A percentile compares a stretch with the other conserved stretches of the same genome.
Evolutionary conservation across 2,888 invertebrate species (phyloP).

Genomic region (Eupithecia inturbata): DNA sequence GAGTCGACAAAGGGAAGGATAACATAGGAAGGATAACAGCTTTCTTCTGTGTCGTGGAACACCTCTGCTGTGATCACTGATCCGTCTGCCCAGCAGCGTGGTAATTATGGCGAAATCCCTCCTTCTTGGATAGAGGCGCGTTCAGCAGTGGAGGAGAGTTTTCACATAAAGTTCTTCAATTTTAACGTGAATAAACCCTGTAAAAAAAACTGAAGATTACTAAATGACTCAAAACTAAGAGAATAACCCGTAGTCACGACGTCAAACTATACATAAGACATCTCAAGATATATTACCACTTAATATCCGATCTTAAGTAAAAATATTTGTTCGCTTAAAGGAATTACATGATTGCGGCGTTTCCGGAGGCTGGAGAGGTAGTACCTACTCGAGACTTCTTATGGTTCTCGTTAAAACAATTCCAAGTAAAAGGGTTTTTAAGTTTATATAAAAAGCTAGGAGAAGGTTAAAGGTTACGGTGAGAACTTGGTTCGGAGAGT

Average conservation of each 20-base stretch:
- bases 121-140: no score
- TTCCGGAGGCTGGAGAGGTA: constrained; percentile 40
- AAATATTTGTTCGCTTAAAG: constrained; percentile 80
- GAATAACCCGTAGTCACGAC: neutral
- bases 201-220: neutral
- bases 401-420: constrained; percentile 13
- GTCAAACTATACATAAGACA: neutral
- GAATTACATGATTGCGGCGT: constrained; percentile 71
- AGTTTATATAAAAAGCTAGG: constrained; percentile 8
- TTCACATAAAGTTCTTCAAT: no score
- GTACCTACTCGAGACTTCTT: constrained; percentile 7
- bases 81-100: neutral
- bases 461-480: no score
- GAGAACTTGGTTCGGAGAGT: neutral
- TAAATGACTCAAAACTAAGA: neutral
- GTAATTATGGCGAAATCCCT: no score
- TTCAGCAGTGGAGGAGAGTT: no score
- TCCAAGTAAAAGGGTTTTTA: constrained; percentile 7
- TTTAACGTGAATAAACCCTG: no score
- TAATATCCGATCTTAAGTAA: constrained; percentile 70
- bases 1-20: neutral
- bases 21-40: no score
- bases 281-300: constrained; percentile 20
- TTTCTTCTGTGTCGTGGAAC: neutral
- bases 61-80: neutral